Percentiles rank a stretch among this genome's conserved stretches.
phyloP scores from a whole-genome alignment of 2,888 invertebrate genomes.

The Periphyllus acericola region DNA sequence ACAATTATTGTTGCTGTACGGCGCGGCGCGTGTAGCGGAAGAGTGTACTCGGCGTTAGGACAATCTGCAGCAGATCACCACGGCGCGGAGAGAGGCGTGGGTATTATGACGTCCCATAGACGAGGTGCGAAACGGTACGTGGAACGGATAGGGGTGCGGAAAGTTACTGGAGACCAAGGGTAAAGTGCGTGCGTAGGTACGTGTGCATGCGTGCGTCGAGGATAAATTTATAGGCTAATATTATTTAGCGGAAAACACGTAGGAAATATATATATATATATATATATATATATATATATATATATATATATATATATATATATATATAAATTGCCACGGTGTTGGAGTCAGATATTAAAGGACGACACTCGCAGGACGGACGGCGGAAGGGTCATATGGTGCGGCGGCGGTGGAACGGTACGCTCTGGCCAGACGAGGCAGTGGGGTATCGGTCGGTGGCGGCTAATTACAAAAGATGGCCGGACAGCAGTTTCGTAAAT shows the following conservation, averaged over 20 bases:
- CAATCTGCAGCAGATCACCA: neutral
- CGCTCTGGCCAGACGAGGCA: neutral
- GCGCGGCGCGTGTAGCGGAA: neutral
- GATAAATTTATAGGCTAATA: constrained; percentile 57
- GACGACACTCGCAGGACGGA: constrained; percentile 36
- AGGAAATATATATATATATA: constrained; percentile 18
- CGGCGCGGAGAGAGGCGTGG: neutral
- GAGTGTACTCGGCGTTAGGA: neutral
- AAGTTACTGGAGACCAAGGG: neutral
- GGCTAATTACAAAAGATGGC: constrained; percentile 62
- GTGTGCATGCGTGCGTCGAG: neutral
- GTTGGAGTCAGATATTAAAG: constrained; percentile 37
- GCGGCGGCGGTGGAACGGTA: neutral
- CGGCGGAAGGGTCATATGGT: neutral
- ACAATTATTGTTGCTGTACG: too few relatives aligned
- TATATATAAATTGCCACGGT: neutral
- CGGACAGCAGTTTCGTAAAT: constrained; percentile 62
- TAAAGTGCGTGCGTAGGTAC: neutral
- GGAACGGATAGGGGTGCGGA: neutral
- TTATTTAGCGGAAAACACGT: constrained; percentile 50
- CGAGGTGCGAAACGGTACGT: neutral
- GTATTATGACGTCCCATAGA: neutral
- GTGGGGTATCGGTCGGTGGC: neutral
- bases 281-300: neutral
- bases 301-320: neutral